These are phyloP conservation scores for Tetranychus piercei DNA, from an alignment of 2,888 invertebrate genomes.

Conservation along the genomic window DNA sequence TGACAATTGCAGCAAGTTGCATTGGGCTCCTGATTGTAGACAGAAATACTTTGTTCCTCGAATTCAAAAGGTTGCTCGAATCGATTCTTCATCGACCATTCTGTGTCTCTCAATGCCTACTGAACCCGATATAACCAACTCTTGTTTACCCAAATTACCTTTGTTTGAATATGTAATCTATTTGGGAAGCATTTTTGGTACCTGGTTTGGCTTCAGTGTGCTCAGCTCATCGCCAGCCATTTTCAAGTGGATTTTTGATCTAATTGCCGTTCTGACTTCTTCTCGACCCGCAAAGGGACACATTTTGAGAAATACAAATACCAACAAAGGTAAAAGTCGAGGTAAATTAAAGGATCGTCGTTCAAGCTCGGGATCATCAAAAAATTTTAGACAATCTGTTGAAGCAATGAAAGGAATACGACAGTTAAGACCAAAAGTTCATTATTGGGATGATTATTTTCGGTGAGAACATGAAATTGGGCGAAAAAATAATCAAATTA, in stretches of 20 bases:
- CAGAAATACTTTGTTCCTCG: constrained; percentile 6
- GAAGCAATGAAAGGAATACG: neutral
- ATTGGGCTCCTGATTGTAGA: constrained; percentile 6
- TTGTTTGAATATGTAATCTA: constrained; percentile 11
- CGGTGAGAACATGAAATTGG: too few relatives aligned
- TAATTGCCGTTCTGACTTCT: neutral
- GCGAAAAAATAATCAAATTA: too few relatives aligned
- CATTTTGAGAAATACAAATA: neutral
- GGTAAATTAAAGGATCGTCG: neutral
- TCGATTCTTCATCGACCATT: neutral
- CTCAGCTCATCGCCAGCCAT: neutral
- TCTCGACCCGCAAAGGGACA: neutral
- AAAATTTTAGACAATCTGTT: neutral
- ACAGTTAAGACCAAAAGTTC: neutral
- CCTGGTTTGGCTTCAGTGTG: constrained; percentile 11
- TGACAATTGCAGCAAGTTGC: neutral
- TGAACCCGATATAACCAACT: neutral
- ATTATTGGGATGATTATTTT: neutral
- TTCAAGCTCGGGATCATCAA: neutral
- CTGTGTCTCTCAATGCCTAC: neutral
- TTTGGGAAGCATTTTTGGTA: constrained; percentile 3
- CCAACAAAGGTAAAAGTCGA: neutral
- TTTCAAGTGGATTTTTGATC: neutral
- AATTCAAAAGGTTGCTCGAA: constrained; percentile 10
- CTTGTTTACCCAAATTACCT: neutral